Evolutionary conservation across 2,113 vertebrate species (phyloP), one percentile per base, ranked within the genome.

Genomic region (Agelaius tricolor): DNA sequence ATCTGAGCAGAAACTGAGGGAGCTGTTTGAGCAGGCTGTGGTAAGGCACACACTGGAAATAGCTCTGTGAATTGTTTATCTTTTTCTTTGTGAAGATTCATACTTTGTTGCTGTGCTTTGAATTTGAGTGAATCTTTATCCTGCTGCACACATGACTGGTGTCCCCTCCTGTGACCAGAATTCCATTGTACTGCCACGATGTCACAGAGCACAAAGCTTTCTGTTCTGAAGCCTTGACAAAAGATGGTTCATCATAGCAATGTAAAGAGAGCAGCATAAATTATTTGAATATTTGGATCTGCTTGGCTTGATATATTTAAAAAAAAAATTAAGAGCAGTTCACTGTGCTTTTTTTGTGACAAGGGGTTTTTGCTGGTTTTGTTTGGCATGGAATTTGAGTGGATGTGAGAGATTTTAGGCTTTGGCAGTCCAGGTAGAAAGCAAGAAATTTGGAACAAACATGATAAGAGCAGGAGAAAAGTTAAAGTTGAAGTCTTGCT

Each of bases 1-100:
- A 82, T 99, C 99, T 1, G 99, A 99, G 68, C 99, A 99, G 98
- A 99, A 99, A 81, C 98, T 99, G 51, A 96, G 99, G 73, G 99
- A 99, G 49, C 97, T 99, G 39, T 99, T 99, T 94, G 99, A 99
- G 35, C 98, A 98, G 75, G 99, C 99, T 49, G 97, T 99, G 98
- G 99, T 99, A 74, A 98, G 98, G 93, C 6, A 8, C n/a, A 31
- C 24, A 0, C 21, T 58, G 27, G 18, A 80, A 90, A 33, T 67
- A 67, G 14, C 31, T 28, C 39, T 71, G 24, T 63, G 39, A 75
- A 81, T 78, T 87, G 46, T 84, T 87, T 87, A 67, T 39, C 27
- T 37, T 71, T 69, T 85, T 75, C 39, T 87, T 84, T 75, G 23
- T 75, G 31, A 75, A 87, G 57, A 72, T 75, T 55, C 12, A 12